These are phyloP conservation scores for Antechinus flavipes DNA, from an alignment of 2,113 vertebrate species.

Conservation along the genomic window DNA sequence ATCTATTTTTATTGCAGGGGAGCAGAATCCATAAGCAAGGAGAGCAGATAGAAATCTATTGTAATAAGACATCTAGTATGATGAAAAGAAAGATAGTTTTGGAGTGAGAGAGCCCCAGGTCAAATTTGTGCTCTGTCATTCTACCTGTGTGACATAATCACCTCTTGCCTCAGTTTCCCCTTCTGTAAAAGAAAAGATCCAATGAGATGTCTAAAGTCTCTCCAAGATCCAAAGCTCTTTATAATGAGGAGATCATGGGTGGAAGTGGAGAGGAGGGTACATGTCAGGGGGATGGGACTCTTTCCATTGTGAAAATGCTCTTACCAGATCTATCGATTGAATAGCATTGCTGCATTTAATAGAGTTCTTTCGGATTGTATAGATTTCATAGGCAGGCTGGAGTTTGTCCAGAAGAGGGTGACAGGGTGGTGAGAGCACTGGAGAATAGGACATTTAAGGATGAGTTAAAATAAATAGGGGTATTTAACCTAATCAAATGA, in stretches of 20 bases:
- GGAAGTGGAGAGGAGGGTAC: background rate
- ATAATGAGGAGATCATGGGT: background rate
- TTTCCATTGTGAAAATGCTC: background rate
- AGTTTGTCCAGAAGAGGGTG: background rate
- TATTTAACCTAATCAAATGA: background rate
- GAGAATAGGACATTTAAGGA: background rate
- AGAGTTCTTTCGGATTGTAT: background rate
- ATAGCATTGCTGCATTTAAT: background rate
- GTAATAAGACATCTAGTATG: too few relatives aligned
- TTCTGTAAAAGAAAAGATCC: too few relatives aligned
- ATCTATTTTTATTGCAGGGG: too few relatives aligned
- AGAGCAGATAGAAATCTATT: too few relatives aligned
- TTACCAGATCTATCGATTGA: background rate
- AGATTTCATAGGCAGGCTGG: background rate
- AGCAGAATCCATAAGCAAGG: too few relatives aligned
- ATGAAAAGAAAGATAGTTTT: too few relatives aligned
- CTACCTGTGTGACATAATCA: too few relatives aligned
- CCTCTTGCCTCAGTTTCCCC: too few relatives aligned
- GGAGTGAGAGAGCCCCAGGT: too few relatives aligned
- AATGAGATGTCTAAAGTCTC: too few relatives aligned
- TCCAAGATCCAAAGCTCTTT: too few relatives aligned
- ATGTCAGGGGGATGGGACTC: background rate
- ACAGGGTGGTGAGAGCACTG: background rate
- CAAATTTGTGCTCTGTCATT: too few relatives aligned
- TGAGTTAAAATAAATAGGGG: background rate